Evolutionary conservation across 2,113 vertebrate species (phyloP).

Genomic region (Sorex araneus): DNA sequence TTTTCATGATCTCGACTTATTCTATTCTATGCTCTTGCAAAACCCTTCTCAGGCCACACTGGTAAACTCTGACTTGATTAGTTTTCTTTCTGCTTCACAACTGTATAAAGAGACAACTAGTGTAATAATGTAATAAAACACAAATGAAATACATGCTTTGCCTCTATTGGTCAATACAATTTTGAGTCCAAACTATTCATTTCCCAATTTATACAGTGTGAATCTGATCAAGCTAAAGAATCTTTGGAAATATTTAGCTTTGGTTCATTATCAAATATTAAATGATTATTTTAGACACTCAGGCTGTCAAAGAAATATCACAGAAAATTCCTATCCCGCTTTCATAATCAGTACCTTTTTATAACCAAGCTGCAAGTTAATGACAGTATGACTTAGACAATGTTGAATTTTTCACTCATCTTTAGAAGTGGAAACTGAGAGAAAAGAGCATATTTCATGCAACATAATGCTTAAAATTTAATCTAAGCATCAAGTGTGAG

Average conservation of each 20-base stretch:
- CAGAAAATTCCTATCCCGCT: constrained; percentile 79
- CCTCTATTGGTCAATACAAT: not conserved
- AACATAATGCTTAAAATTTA: constrained; percentile 40
- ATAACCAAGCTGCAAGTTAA: constrained; percentile 63
- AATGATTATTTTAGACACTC: constrained; percentile 77
- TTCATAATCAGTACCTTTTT: constrained; percentile 75
- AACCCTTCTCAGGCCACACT: not conserved
- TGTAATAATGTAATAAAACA: not conserved
- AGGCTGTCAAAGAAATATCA: constrained; percentile 80
- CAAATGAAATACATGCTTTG: not conserved
- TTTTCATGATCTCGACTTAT: not conserved
- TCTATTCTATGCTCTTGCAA: not conserved
- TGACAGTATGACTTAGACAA: constrained; percentile 61
- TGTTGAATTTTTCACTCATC: constrained; percentile 61
- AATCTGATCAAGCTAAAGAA: constrained; percentile 65
- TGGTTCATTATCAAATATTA: constrained; percentile 75
- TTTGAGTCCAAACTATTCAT: not conserved
- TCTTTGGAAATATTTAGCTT: constrained; percentile 68
- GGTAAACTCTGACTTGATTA: not conserved
- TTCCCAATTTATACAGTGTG: not conserved
- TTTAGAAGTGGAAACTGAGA: constrained; percentile 50
- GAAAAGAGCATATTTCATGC: not conserved
- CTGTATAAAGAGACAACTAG: not conserved
- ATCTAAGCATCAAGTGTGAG: constrained; percentile 28
- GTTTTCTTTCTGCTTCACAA: not conserved